Percentiles rank a stretch among this genome's conserved stretches.
phyloP scores from a whole-genome alignment of 2,113 vertebrate species.

The Gymnarchus niloticus region DNA sequence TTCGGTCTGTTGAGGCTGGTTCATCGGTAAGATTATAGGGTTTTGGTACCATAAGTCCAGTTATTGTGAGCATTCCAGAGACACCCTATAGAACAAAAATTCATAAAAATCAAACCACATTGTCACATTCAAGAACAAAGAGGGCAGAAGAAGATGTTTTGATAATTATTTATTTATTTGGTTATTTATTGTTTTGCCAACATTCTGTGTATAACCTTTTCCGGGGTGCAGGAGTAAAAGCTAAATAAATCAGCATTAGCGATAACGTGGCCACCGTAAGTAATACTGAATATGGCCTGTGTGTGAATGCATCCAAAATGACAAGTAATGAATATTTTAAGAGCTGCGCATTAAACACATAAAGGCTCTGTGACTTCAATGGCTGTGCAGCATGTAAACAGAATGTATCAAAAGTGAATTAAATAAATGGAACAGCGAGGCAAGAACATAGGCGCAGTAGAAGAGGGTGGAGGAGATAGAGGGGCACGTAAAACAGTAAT shows the following conservation, averaged over 20 bases:
- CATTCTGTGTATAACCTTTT: background rate
- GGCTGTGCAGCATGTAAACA: background rate
- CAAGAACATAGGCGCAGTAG: conserved; percentile 14
- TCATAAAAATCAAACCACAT: background rate
- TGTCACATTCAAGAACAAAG: background rate
- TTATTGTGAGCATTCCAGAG: too few species aligned
- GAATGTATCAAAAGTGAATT: background rate
- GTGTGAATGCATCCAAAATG: background rate
- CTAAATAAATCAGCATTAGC: background rate
- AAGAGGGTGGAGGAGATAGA: conserved; percentile 13
- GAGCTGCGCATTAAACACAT: background rate
- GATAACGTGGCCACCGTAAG: background rate
- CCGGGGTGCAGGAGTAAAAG: background rate
- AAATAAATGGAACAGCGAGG: conserved; percentile 21
- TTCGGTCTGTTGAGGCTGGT: background rate
- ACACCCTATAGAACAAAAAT: too few species aligned
- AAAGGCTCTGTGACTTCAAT: background rate
- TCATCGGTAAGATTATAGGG: too few species aligned
- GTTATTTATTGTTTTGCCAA: background rate
- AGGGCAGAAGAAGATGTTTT: background rate
- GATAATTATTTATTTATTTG: background rate
- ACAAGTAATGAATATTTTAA: background rate
- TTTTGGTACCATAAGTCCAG: too few species aligned
- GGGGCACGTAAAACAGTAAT: conserved; percentile 43
- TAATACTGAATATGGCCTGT: background rate